Evolutionary conservation across 2,797 vertebrate genomes (phyloP).

Genomic region (Sternarchorhynchus goeldii): DNA sequence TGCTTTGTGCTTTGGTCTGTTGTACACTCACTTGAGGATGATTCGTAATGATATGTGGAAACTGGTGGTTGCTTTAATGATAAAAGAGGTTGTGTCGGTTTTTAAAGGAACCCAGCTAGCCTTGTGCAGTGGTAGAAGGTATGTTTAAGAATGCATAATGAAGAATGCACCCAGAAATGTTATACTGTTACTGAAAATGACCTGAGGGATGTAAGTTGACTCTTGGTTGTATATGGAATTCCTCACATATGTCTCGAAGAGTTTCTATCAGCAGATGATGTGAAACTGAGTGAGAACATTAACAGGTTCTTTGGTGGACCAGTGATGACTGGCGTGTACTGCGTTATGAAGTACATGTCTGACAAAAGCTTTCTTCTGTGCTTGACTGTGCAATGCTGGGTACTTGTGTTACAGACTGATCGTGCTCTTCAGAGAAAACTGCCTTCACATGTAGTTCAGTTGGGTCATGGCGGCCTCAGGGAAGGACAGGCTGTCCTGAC

Average conservation of each 20-base stretch:
- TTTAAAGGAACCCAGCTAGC: background rate
- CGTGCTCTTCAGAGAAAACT: background rate
- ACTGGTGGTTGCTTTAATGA: conserved; percentile 11
- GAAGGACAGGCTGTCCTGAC: too few species aligned
- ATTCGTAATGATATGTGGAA: background rate
- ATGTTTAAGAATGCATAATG: too few species aligned
- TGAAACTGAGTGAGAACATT: conserved; percentile 1
- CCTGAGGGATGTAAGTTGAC: background rate
- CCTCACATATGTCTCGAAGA: background rate
- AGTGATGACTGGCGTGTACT: background rate
- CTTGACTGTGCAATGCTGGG: background rate
- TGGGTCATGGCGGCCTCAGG: background rate
- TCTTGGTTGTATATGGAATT: background rate
- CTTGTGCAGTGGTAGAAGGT: background rate
- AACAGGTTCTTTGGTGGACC: background rate
- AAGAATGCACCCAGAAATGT: background rate
- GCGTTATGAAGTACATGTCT: background rate
- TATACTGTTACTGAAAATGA: background rate
- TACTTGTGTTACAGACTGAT: too few species aligned
- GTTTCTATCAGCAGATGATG: background rate
- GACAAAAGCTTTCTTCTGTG: background rate
- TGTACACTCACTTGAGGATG: background rate
- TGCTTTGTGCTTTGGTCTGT: background rate
- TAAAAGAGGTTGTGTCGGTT: background rate
- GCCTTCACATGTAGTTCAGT: background rate